These are phyloP conservation scores for Phasianus colchicus DNA, from an alignment of 2,113 vertebrate genomes.

Conservation along the genomic window DNA sequence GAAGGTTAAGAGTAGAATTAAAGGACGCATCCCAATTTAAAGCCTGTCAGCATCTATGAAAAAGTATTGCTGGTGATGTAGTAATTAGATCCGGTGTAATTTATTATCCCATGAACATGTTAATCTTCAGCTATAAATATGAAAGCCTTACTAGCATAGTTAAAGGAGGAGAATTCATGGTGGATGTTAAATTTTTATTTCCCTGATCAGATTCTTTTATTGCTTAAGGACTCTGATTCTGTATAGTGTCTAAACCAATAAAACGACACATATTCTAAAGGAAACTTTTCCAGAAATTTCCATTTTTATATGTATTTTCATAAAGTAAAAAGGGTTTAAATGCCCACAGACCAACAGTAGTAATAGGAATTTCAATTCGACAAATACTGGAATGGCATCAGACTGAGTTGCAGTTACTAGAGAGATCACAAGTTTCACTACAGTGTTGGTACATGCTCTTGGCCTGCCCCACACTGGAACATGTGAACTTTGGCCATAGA, in stretches of 20 bases:
- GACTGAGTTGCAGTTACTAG: not conserved
- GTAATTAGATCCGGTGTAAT: conserved; percentile 72
- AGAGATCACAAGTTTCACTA: not conserved
- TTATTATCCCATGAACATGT: conserved; percentile 63
- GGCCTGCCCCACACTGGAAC: not conserved
- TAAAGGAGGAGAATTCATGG: conserved; percentile 64
- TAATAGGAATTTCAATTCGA: not conserved
- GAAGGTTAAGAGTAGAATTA: conserved; percentile 69
- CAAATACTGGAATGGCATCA: not conserved
- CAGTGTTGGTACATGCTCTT: not conserved
- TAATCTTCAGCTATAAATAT: conserved; percentile 75
- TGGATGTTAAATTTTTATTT: conserved; percentile 64
- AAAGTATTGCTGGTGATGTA: conserved; percentile 68
- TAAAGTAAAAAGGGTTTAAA: not conserved
- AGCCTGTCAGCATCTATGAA: conserved; percentile 64
- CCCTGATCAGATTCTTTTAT: conserved; percentile 59
- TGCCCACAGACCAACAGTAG: not conserved
- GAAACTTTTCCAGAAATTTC: conserved; percentile 44
- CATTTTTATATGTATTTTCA: conserved; percentile 33
- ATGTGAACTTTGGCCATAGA: accelerated
- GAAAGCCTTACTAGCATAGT: conserved; percentile 44
- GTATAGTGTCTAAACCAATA: conserved; percentile 53
- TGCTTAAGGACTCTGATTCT: conserved; percentile 52
- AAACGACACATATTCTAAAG: conserved; percentile 59
- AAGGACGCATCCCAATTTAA: conserved; percentile 68